Evolutionary conservation across 2,113 vertebrate genomes (phyloP).

Genomic region (Caloenas nicobarica): DNA sequence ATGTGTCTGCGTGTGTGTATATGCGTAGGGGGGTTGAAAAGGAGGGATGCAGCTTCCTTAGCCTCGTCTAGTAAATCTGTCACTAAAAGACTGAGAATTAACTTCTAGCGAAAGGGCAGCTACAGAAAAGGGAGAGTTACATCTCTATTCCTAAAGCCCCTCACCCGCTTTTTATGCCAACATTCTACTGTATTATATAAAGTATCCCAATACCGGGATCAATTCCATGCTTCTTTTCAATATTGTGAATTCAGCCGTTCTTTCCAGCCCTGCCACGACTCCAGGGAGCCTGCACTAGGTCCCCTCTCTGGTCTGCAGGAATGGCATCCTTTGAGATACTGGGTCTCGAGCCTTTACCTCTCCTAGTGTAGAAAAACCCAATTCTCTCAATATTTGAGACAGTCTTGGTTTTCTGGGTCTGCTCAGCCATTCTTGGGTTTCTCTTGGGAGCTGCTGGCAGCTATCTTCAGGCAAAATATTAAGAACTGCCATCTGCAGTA

Average conservation of each 20-base stretch:
- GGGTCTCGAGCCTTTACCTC: background rate
- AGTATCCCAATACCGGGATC: background rate
- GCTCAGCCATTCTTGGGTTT: background rate
- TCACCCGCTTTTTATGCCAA: background rate
- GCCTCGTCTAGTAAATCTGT: background rate
- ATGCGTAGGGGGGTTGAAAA: background rate
- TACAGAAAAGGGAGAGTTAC: background rate
- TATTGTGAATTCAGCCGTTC: background rate
- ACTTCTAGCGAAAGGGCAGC: background rate
- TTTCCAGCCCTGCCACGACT: background rate
- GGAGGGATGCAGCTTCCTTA: background rate
- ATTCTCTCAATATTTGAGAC: background rate
- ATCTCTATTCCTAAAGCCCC: background rate
- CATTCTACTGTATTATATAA: background rate
- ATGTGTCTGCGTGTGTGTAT: background rate
- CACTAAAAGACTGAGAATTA: background rate
- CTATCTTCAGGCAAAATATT: background rate
- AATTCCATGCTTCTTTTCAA: background rate
- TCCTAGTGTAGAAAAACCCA: background rate
- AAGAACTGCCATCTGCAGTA: background rate
- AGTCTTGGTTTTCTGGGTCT: background rate
- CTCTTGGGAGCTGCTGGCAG: background rate
- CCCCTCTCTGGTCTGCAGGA: background rate
- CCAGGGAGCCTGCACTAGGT: background rate
- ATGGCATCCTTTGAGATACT: background rate